phyloP scores from a whole-genome alignment of 2,797 vertebrate genomes.

The Huso huso region DNA sequence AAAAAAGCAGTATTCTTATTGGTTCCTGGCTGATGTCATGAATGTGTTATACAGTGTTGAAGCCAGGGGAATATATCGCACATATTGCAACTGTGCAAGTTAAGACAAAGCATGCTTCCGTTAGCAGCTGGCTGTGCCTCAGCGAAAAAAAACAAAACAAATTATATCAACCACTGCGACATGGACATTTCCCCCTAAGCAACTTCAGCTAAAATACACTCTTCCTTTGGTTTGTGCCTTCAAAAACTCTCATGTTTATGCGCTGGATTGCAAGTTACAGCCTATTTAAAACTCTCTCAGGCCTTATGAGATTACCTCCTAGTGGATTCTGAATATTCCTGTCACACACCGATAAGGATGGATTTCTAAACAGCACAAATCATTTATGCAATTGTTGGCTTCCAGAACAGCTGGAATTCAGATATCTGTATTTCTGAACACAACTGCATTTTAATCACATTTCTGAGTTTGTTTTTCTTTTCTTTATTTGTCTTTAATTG shows the following conservation, averaged over 20 bases:
- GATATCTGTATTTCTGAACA: constrained; percentile 10
- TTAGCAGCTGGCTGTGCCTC: neutral
- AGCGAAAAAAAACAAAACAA: neutral
- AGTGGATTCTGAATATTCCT: constrained; percentile 48
- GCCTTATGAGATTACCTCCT: constrained; percentile 52
- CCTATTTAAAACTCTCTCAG: constrained; percentile 41
- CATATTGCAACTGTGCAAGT: too few relatives aligned
- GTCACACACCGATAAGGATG: constrained; percentile 57
- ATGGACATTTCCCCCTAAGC: constrained; percentile 16
- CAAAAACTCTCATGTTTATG: constrained; percentile 47
- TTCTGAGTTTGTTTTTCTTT: neutral
- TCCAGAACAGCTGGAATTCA: constrained; percentile 26
- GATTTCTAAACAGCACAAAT: constrained; percentile 32
- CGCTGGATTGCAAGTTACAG: constrained; percentile 36
- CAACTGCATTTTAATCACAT: constrained; percentile 5
- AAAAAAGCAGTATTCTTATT: too few relatives aligned
- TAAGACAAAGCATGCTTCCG: too few relatives aligned
- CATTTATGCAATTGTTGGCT: constrained; percentile 7
- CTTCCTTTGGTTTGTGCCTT: constrained; percentile 24
- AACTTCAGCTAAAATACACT: constrained; percentile 28
- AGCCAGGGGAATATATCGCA: too few relatives aligned
- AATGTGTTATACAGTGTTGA: too few relatives aligned
- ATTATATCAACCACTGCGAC: neutral
- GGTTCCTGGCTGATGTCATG: too few relatives aligned
- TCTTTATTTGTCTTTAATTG: neutral